Evolutionary conservation across 2,797 vertebrate species (phyloP), one percentile per base, ranked within the genome.

Genomic region (Buphagus erythrorhynchus): DNA sequence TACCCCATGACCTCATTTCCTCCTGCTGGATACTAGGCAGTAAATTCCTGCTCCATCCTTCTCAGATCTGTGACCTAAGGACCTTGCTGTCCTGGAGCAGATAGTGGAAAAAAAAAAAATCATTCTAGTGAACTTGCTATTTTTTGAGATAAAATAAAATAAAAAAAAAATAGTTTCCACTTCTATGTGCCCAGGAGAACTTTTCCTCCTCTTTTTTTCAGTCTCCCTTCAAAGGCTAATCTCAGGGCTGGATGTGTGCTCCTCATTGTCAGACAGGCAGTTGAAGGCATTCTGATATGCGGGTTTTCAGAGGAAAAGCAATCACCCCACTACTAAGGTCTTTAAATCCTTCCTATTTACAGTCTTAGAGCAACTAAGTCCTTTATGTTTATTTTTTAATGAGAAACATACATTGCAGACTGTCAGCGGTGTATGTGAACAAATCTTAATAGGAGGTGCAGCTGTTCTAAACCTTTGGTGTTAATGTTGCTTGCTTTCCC

Each of bases 381-480:
- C 67, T 84, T 95, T 81, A 5, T 79, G 26, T 92, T 88, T 94
- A 31, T 68, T 91, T 90, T 95, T 90, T 73, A 88, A 86, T 81
- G 66, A 82, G 85, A 84, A 86, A 33, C 40, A 40, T 79, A 63
- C 28, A 2, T 52, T 82, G 55, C 80, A 76, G 52, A 19, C 73
- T 69, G 45, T 86, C 66, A 76, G 58, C 4, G 1, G n/a, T 52
- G 18, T 78, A 22, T 75, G 48, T 55, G 93, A 90, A 86, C 63
- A 86, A 59, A 85, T 76, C 73, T 73, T 54, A 68, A 48, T 93
- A 77, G 80, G 68, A 88, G 20, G 61, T 93, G 33, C 61, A 87
- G 59, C 57, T 82, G 57, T 68, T 94, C 33, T 43, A 66, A 76
- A 72, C 42, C 46, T 86, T 84, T 85, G 57, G 35, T 90, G 17